Base-by-base conservation (phyloP, 2,888 invertebrate species). In the Drosophila crucigera region DNA sequence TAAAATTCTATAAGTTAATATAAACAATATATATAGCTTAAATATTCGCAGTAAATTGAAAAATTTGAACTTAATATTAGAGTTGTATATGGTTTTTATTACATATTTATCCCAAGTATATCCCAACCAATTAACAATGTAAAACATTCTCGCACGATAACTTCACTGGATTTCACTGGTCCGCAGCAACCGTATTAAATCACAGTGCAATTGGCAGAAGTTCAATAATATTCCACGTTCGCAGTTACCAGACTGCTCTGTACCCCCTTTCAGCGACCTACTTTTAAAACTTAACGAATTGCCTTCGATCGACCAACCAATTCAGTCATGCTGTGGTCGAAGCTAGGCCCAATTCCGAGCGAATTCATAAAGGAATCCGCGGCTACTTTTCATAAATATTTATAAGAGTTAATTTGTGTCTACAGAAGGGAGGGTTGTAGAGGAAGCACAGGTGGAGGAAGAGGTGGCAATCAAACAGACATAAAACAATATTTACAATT, bases 401-500 rank as follows among this genome's bases (percentile, higher is more conserved):
- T 78, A 87, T 87, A 84, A 80, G 72, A 84, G 84, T 82, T 90
- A 87, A 85, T 85, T 87, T 85, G 74, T 65, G 52, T 10, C 54
- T 30, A 49, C 25, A 53, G 14, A 35, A 16, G 22, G 41, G 16
- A 55, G 14, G 7, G 1, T 19, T 19, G 28, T 37, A 1, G 25
- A 10, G 30, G 0, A 25, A 7, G 4, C 4, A 25, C 4, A 25
- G 28, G 28, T 25, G 30, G 9, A 31, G 62, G 16, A 30, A 25
- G 35, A 5, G 16, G 19, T 39, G 28, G 62, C 69, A 69, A 87
- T 78, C 90, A 87, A 89, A 84, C 82, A 80, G 77, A 80, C 74
- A 73, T 74, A 62, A 89, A 76, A 76, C 74, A 89, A 85, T 87
- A 89, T 85, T 85, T 87, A 80, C 88, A 84, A 67, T 81, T 81